These are phyloP conservation scores for Tipula helvola DNA, from an alignment of 2,888 invertebrate genomes.

Conservation along the genomic window DNA sequence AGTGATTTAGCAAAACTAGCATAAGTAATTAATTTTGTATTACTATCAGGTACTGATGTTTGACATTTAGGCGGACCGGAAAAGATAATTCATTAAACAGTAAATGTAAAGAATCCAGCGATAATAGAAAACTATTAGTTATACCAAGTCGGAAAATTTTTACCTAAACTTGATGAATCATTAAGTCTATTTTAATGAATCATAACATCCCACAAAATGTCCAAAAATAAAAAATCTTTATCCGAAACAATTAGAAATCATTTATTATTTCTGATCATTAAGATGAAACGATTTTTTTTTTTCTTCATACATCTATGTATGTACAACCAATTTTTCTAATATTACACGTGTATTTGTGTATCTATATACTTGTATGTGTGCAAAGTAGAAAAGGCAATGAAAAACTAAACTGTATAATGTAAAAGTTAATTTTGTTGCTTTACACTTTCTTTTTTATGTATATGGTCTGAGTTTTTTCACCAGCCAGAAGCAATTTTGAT, in stretches of 20 bases:
- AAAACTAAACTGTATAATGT: neutral
- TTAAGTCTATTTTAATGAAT: neutral
- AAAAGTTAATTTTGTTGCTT: neutral
- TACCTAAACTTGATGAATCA: constrained; percentile 4
- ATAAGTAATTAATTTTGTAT: neutral
- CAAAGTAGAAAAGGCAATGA: neutral
- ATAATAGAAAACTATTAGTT: neutral
- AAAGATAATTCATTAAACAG: neutral
- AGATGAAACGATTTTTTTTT: neutral
- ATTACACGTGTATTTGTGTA: neutral
- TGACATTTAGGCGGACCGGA: neutral
- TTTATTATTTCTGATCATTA: constrained; percentile 4
- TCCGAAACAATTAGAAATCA: neutral
- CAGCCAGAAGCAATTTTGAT: neutral
- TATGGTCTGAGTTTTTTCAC: neutral
- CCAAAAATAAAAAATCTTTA: neutral
- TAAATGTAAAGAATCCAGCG: neutral
- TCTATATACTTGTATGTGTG: neutral
- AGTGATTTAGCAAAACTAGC: neutral
- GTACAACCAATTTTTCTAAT: neutral
- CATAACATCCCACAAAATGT: neutral
- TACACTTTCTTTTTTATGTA: neutral
- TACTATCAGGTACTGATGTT: neutral
- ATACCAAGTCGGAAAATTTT: neutral
- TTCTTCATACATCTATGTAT: neutral